A percentile compares a stretch with the other conserved stretches of the same genome.
Conservation (phyloP, 2,113 vertebrate genomes). For the Scalopus aquaticus region DNA sequence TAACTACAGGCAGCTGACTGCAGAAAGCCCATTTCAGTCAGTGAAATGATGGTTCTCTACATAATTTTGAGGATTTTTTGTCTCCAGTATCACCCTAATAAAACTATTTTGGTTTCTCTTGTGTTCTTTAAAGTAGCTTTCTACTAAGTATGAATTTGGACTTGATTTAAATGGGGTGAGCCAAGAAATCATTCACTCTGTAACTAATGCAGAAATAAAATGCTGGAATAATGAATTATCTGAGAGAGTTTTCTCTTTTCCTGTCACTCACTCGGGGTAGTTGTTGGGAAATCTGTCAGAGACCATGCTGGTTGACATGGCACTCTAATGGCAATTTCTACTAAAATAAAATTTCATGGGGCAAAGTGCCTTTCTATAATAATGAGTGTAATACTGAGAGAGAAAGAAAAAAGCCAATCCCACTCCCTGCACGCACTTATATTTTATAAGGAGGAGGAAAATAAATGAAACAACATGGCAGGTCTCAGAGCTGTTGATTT, state of each 20-base stretch:
- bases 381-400: background rate
- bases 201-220: background rate
- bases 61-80: background rate
- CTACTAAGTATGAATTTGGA: background rate
- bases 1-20: background rate
- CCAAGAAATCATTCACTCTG: background rate
- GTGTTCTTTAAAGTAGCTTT: conserved; percentile 21
- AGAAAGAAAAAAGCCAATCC: background rate
- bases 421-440: background rate
- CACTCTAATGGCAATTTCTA: background rate
- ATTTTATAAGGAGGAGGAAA: background rate
- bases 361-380: background rate
- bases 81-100: background rate
- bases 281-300: background rate
- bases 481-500: background rate
- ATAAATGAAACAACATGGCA: background rate
- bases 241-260: background rate
- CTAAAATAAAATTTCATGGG: background rate
- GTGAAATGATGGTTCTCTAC: background rate
- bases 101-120: background rate
- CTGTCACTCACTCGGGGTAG: background rate
- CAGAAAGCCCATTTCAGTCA: background rate
- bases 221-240: background rate
- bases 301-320: background rate
- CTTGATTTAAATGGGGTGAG: background rate